Base-by-base conservation (phyloP, 2,888 invertebrate genomes). In the Tineola bisselliella region DNA sequence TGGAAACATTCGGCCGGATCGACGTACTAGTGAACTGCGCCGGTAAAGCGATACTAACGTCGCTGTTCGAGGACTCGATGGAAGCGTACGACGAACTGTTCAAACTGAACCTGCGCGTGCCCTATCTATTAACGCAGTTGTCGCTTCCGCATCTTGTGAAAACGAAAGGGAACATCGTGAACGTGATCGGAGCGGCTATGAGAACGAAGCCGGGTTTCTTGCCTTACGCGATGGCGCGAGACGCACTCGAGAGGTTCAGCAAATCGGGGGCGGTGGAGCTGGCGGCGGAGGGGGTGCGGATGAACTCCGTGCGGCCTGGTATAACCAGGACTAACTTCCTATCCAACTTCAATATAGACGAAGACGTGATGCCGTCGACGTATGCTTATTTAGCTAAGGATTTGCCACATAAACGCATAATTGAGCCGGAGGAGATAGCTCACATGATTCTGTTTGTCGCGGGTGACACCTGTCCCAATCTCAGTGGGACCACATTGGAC, bases 231-330 rank as follows among this genome's bases (percentile, higher is more conserved):
- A 79, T 79, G 74, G 58, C 30, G 1, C 56, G 18, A 62, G 76
- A 76, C 43, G 80, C 79, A 0, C 44, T 80, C 60, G 76, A 78
- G 48, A 68, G 70, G 19, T 80, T 81, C 62, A 79, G 80, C 0
- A 74, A 72, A 54, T 68, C 74, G 0, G 78, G 75, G 1, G 75
- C 75, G 1, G 63, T 76, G 6, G 81, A 81, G 63, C 61, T 79
- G n/a, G 73, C 72, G 0, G 66, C 69, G 0, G 79, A 76, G 62
- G 79, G 78, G 0, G 69, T 81, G 0, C 69, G 77, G 59, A 79
- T 81, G 73, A 81, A 80, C 52, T 78, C 78, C 0, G 80, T 81
- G 0, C 66, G 79, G 18, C 77, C 81, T 0, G 81, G 79, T 0
- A 66, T 78, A 10, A 77, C 74, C 0, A 70, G 79, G 59, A 81